Base-by-base conservation (phyloP, 2,797 vertebrate genomes). In the Loris lydekkerianus region DNA sequence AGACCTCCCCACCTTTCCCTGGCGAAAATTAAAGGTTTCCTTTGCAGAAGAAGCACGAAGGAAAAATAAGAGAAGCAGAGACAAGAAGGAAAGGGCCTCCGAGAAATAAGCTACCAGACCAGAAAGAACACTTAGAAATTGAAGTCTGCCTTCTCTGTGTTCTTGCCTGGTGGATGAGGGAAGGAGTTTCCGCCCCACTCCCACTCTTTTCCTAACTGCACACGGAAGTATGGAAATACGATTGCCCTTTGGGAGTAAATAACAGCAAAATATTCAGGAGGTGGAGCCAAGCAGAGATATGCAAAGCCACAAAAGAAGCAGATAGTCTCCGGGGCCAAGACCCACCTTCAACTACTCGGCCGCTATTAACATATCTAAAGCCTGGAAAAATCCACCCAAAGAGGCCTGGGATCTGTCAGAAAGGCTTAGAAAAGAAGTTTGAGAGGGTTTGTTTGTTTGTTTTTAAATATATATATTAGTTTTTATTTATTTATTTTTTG, bases 91-190 rank as follows among this genome's bases (percentile, higher is more conserved):
- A 43, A 65, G 25, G 27, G 58, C 23, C 29, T 93, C 18, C 14
- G 46, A 72, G 70, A 80, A 70, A 40, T 85, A 83, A 17, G 13
- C 73, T 92, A 31, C 80, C 14, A 18, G 29, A 78, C 63, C 53
- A 90, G 86, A 92, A 89, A 83, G 67, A 67, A 82, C 61, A 49
- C 8, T 37, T 87, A 81, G 61, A 94, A 78, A 53, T n/a, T 77
- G 80, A 92, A 60, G 37, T 61, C 43, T 40, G 21, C 25, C 43
- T 77, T 73, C 58, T 76, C 21, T 17, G 11, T 7, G 13, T 31
- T 72, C 10, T 60, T 60, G 61, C 40, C 5, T 15, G 5, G 14
- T n/a, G 60, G 13, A 58, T 21, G 15, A 67, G 5, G 2, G 63
- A 76, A 86, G n/a, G 6, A 49, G 67, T 40, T 53, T 34, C 34